Percentiles rank a stretch among this genome's conserved stretches.
Conservation (phyloP, 35 echinoderm and acorn worm genomes). For the Heliocidaris erythrogramma region DNA sequence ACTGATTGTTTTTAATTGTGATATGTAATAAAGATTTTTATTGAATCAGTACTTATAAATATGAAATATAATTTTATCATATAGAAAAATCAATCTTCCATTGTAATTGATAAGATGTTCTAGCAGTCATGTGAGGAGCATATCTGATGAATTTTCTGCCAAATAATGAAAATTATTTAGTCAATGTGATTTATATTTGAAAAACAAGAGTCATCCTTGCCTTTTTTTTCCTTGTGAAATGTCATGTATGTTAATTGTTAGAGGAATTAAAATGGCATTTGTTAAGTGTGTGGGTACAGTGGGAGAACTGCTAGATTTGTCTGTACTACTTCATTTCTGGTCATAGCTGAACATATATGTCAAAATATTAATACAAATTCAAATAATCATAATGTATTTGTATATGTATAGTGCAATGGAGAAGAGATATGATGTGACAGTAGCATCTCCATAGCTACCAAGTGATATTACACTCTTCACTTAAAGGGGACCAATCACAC, state of each 20-base stretch:
- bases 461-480: background rate
- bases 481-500: background rate
- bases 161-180: background rate
- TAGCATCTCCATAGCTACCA: background rate
- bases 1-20: constrained; percentile 6
- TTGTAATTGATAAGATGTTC: background rate
- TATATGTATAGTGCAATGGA: background rate
- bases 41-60: constrained; percentile 5
- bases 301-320: background rate
- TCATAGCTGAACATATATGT: background rate
- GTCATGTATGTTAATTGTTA: background rate
- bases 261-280: background rate
- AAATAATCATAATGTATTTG: background rate
- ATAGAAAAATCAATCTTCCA: background rate
- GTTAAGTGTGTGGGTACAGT: constrained; percentile 1
- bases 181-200: background rate
- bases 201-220: background rate
- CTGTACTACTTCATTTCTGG: background rate
- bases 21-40: constrained; percentile 4
- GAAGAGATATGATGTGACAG: background rate
- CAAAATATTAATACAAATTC: background rate
- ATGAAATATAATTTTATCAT: constrained; percentile 6
- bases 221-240: background rate
- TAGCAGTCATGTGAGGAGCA: background rate
- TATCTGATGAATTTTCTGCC: background rate